Conservation (phyloP, 1,140 invertebrate species). For the Tribolium madens region DNA sequence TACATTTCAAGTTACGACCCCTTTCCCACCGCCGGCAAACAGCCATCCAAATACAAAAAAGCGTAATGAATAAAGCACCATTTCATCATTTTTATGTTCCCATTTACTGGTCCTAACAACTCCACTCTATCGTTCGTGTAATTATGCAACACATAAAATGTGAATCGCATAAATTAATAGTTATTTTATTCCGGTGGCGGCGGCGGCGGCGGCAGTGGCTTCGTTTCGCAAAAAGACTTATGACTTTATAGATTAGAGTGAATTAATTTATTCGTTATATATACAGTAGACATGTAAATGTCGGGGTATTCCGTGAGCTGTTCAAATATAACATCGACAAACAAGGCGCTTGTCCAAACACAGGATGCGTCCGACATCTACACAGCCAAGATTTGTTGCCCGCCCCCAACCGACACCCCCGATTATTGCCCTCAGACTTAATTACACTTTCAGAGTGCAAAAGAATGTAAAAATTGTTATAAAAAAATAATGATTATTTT, state of each 20-base stretch:
- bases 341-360: conserved; percentile 46
- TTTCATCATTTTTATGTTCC: conserved; percentile 54
- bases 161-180: conserved; percentile 54
- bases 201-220: background rate
- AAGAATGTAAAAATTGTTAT: too few relatives aligned
- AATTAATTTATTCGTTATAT: conserved; percentile 48
- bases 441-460: conserved; percentile 7
- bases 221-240: conserved; percentile 45
- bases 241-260: conserved; percentile 47
- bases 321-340: conserved; percentile 49
- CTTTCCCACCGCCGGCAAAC: background rate
- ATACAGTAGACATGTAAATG: conserved; percentile 47
- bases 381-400: conserved; percentile 45
- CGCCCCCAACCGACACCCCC: conserved; percentile 5
- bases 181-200: conserved; percentile 50
- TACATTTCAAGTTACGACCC: background rate
- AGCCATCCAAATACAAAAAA: conserved; percentile 32
- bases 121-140: conserved; percentile 50
- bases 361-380: conserved; percentile 47
- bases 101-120: conserved; percentile 49
- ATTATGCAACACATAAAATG: conserved; percentile 54
- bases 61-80: conserved; percentile 50
- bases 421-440: conserved; percentile 23
- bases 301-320: conserved; percentile 44
- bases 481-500: background rate